Evolutionary conservation across 2,888 invertebrate species (phyloP).

Genomic region (Watsonalla cultraria): DNA sequence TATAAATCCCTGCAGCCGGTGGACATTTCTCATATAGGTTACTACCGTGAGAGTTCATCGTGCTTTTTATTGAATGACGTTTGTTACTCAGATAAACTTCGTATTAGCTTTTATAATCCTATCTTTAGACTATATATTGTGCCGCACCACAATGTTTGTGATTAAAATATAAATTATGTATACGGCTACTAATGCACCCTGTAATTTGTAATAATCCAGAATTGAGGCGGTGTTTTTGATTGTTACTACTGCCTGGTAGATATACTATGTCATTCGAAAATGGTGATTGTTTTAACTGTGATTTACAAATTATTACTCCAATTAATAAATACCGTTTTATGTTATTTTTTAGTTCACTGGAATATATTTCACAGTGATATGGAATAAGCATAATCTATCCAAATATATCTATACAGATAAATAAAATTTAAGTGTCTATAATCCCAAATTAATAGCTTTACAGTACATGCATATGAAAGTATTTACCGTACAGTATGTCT

Average conservation of each 20-base stretch:
- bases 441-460: too few relatives aligned
- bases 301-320: too few relatives aligned
- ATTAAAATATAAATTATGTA: slow-evolving; percentile 21
- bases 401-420: too few relatives aligned
- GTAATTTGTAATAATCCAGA: slow-evolving; percentile 1
- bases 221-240: slow-evolving; percentile 3
- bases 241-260: background rate
- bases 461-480: too few relatives aligned
- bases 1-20: slow-evolving; percentile 31
- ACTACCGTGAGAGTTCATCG: slow-evolving; percentile 72
- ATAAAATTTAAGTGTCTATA: too few relatives aligned
- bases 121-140: slow-evolving; percentile 53
- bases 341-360: too few relatives aligned
- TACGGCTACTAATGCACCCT: slow-evolving; percentile 13
- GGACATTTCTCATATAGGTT: slow-evolving; percentile 70
- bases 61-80: slow-evolving; percentile 73
- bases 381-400: too few relatives aligned
- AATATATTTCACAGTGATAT: too few relatives aligned
- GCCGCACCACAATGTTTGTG: slow-evolving; percentile 28
- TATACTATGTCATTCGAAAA: too few relatives aligned
- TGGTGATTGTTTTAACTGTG: too few relatives aligned
- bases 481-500: too few relatives aligned
- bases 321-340: too few relatives aligned
- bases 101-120: slow-evolving; percentile 72
- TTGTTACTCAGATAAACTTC: slow-evolving; percentile 71